Base-by-base conservation (phyloP, 2,888 invertebrate genomes). In the Chironomus tentans region DNA sequence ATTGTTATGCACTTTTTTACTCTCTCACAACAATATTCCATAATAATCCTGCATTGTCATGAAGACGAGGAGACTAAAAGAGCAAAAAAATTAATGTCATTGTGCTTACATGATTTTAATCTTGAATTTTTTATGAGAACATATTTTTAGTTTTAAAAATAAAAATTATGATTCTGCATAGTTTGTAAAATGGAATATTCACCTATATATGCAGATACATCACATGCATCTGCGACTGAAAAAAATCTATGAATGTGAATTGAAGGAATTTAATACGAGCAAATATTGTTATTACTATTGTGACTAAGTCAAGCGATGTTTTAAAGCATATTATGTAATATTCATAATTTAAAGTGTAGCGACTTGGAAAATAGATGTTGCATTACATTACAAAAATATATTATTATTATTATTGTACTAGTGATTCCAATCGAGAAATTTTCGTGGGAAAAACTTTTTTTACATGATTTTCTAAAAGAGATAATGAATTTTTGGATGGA, bases 321-420 rank as follows among this genome's bases (percentile, higher is more conserved):
- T 28, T 10, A 38, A 10, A 38, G 38, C 4, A 38, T 2, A 38
- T 38, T 38, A 38, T 2, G 10, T 24, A 65, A 65, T 21, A 10
- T 65, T 21, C 65, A 65, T 70, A 71, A 56, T 61, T 71, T 61
- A 38, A 71, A 71, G 50, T 71, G 71, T 56, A 71, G 28, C 71
- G 61, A 71, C 21, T 18, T 56, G 22, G 71, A 71, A 71, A 22
- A 71, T 56, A 22, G 61, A 47, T 56, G 71, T 22, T 70, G 70
- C 48, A 48, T 48, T 70, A 48, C 38, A 28, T 48, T 47, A 18
- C 46, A 21, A 48, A 38, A 48, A 70, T 21, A 47, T 21, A 70
- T 28, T 13, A 68, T 68, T 68, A 28, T 28, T 28, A 28, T 28
- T 28, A 5, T 38, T 38, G 38, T 38, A 38, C 38, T 38, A 38